Evolutionary conservation across 2,888 invertebrate species (phyloP).

Genomic region (Tetragonula carbonaria): DNA sequence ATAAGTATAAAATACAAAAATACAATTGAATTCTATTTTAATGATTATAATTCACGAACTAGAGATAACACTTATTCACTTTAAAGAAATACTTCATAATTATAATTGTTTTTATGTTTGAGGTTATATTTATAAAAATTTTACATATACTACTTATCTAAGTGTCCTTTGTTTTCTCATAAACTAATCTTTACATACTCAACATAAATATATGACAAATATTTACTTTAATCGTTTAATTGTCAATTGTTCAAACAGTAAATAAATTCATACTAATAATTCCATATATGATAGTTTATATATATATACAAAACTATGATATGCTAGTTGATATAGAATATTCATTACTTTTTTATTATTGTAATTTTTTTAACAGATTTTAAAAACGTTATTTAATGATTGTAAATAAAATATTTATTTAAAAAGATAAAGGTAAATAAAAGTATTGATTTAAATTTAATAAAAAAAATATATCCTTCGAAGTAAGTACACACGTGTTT

Average conservation of each 20-base stretch:
- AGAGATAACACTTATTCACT: background rate
- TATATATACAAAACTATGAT: background rate
- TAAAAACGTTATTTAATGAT: background rate
- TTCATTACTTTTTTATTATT: background rate
- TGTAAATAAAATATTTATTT: background rate
- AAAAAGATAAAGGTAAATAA: background rate
- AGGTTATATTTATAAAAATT: slow-evolving; percentile 35
- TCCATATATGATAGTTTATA: slow-evolving; percentile 1
- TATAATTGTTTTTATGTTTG: background rate
- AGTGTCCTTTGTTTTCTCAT: background rate
- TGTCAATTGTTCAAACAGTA: background rate
- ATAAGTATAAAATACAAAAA: background rate
- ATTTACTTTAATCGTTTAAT: slow-evolving; percentile 6
- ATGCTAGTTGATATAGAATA: background rate
- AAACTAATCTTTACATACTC: background rate
- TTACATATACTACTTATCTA: background rate
- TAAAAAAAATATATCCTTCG: background rate
- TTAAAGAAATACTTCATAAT: background rate
- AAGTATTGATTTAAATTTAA: background rate
- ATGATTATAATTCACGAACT: background rate
- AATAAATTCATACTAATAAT: background rate
- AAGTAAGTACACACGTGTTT: background rate
- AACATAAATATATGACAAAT: background rate
- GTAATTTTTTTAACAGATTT: background rate
- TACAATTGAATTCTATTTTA: background rate